These are phyloP conservation scores for Vidua macroura DNA, from an alignment of 2,113 vertebrate species.

Conservation along the genomic window DNA sequence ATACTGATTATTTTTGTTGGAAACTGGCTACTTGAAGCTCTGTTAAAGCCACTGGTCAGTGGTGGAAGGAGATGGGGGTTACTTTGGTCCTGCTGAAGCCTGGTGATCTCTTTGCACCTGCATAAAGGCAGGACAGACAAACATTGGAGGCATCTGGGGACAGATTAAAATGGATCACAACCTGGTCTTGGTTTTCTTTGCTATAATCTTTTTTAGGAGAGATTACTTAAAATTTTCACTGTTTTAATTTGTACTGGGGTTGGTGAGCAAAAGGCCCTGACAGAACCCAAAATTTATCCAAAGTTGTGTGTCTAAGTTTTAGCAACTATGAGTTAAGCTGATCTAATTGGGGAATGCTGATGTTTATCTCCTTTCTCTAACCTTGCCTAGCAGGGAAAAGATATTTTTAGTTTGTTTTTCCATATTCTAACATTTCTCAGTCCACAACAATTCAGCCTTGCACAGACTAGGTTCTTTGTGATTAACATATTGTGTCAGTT, in stretches of 20 bases:
- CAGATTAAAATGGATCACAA: not conserved
- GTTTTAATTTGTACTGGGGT: not conserved
- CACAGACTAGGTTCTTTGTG: not conserved
- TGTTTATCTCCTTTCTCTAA: conserved; percentile 7
- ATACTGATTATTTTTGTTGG: not conserved
- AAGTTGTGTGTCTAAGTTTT: not conserved
- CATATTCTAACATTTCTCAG: not conserved
- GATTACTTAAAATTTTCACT: not conserved
- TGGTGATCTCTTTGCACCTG: not conserved
- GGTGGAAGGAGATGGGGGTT: not conserved
- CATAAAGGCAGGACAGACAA: not conserved
- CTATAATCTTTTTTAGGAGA: not conserved
- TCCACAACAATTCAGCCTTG: conserved; percentile 37
- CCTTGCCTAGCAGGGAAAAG: conserved; percentile 1
- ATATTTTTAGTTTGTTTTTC: conserved; percentile 42
- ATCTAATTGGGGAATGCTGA: not conserved
- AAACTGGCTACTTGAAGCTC: not conserved
- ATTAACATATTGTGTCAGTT: conserved; percentile 14
- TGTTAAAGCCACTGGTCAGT: not conserved
- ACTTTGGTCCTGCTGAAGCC: not conserved
- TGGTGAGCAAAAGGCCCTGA: not conserved
- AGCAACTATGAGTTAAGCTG: not conserved
- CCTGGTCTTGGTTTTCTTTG: not conserved
- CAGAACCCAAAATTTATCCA: not conserved
- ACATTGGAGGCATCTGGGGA: not conserved